Evolutionary conservation across 2,888 invertebrate species (phyloP).

Genomic region (Ormyrus thymus): DNA sequence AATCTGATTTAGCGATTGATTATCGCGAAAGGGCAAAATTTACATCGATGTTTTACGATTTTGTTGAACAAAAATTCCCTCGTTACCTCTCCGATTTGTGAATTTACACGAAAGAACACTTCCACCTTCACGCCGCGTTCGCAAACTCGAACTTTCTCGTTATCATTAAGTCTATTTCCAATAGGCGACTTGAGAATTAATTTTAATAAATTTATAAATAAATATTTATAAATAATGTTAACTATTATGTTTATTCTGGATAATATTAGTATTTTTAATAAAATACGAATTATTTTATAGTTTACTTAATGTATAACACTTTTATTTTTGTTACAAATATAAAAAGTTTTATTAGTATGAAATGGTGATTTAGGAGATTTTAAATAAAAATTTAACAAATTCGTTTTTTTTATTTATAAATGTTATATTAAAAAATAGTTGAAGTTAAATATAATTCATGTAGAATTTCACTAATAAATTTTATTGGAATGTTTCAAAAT

Average conservation of each 20-base stretch:
- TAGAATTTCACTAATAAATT: not conserved
- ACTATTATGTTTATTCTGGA: not conserved
- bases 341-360: not conserved
- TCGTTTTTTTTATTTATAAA: no score
- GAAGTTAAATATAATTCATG: no score
- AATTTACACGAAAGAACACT: constrained; percentile 63
- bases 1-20: constrained; percentile 12
- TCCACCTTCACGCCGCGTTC: constrained; percentile 56
- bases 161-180: not conserved
- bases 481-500: not conserved
- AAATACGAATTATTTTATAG: not conserved
- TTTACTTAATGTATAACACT: not conserved
- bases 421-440: no score
- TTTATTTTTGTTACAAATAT: constrained; percentile 1
- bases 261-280: not conserved
- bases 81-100: constrained; percentile 66
- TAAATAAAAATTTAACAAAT: not conserved
- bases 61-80: constrained; percentile 55
- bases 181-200: no score
- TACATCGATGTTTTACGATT: constrained; percentile 66
- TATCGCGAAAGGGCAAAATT: constrained; percentile 28
- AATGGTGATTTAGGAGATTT: not conserved
- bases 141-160: constrained; percentile 49
- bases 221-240: no score
- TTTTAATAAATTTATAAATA: no score